Conservation (phyloP, 2,888 invertebrate species). For the Poecilus cupreus region DNA sequence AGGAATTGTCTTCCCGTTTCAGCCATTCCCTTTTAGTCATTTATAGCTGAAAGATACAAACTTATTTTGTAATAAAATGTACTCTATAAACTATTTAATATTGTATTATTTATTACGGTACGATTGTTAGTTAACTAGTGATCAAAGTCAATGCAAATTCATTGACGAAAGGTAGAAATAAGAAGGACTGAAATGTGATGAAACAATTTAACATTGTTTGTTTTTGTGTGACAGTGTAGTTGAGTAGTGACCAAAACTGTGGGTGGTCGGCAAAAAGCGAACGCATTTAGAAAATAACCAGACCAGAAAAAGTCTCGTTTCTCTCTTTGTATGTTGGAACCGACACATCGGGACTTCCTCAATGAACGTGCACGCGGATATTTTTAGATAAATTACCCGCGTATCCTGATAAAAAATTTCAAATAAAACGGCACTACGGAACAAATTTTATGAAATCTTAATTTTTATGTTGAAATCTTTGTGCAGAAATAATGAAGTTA, state of each 20-base stretch:
- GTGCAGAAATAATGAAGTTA: too few species aligned
- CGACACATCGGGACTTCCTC: neutral
- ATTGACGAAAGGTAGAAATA: too few species aligned
- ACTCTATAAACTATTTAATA: too few species aligned
- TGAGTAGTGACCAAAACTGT: neutral
- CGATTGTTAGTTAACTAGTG: too few species aligned
- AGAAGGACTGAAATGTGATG: too few species aligned
- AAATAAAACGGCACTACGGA: slow-evolving; percentile 2
- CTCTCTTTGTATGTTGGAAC: neutral
- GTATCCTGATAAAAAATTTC: neutral
- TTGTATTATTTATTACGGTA: too few species aligned
- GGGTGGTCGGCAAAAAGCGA: slow-evolving; percentile 17
- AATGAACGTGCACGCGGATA: neutral
- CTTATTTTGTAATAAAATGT: too few species aligned
- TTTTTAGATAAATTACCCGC: slow-evolving; percentile 31
- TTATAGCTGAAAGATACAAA: too few species aligned
- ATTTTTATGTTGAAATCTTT: too few species aligned
- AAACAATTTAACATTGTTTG: neutral
- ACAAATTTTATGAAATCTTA: neutral
- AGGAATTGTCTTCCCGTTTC: too few species aligned
- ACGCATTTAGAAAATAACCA: slow-evolving; percentile 11
- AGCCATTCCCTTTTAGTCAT: too few species aligned
- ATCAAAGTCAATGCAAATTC: too few species aligned
- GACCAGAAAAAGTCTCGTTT: neutral
- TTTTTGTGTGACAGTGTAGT: neutral